These are phyloP conservation scores for Dolichopus griseipennis DNA, from an alignment of 2,888 invertebrate species.

Conservation along the genomic window DNA sequence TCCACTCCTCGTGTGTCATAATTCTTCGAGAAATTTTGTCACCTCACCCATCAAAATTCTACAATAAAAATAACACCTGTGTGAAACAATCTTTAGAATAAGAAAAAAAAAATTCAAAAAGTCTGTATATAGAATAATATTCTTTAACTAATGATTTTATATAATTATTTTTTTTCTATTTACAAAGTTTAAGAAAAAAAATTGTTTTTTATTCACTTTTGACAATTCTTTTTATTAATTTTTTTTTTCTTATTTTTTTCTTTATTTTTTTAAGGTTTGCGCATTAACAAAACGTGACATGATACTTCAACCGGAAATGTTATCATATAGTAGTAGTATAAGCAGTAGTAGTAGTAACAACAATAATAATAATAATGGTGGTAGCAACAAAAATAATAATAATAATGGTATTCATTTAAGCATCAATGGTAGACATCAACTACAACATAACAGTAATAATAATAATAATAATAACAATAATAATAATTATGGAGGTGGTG, in stretches of 20 bases:
- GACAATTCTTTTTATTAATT: neutral
- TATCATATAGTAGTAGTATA: conserved; percentile 31
- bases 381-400: conserved; percentile 11
- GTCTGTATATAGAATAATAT: no score
- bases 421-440: conserved; percentile 17
- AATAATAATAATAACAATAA: neutral
- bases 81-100: no score
- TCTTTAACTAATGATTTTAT: no score
- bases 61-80: no score
- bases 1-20: no score
- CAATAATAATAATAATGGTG: conserved; percentile 19
- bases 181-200: neutral
- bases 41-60: no score
- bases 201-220: neutral
- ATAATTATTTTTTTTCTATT: neutral
- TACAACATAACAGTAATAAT: conserved; percentile 24
- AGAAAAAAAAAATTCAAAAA: no score
- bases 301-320: conserved; percentile 47
- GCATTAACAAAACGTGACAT: conserved; percentile 60
- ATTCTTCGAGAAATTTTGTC: no score
- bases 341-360: conserved; percentile 12
- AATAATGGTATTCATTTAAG: conserved; percentile 16
- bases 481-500: neutral
- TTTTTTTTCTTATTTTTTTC: neutral
- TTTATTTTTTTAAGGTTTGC: conserved; percentile 52